Base-by-base conservation (phyloP, 1,140 invertebrate genomes). In the Oscheius sp. region DNA sequence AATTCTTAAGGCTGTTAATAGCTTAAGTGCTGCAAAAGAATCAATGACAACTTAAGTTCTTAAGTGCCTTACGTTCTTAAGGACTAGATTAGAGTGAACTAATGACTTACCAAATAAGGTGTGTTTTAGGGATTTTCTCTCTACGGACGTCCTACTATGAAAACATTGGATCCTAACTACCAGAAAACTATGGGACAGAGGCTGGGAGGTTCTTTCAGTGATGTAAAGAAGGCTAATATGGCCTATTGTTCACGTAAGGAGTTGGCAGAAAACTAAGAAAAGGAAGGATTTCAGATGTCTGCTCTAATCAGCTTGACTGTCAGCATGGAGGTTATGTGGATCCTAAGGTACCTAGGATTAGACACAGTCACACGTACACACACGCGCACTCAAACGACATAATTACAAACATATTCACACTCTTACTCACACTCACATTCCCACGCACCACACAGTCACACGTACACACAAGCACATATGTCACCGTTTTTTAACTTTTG, bases 181-280 rank as follows among this genome's bases (percentile, higher is more conserved):
- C 64, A 68, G 49, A 36, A 36, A 29, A 74, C 72, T 15, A 74
- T 74, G 62, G 72, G 72, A 46, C 72, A 74, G 29, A 49, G 72
- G 45, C 23, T n/a, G 4, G 72, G 31, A n/a, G 64, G 64, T 23
- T 67, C 63, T 2, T 74, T 74, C 38, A 65, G 64, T 29, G 72
- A 74, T 52, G 72, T 74, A 10, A 74, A 74, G 31, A 42, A 58
- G 46, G 68, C 68, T 15, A 74, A 74, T 26, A 26, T 68, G 28
- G 72, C 72, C 34, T 74, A 74, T 32, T 74, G 72, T 49, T 68
- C 61, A 23, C 23, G 72, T 74, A 26, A 68, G 52, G 58, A 26
- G 1, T 29, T 38, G 10, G 26, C 4, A n/a, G 1, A 1, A 3
- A 20, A 61, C 15, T 28, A 3, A 29, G 28, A 3, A 20, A 36